Conservation (phyloP, 2,888 invertebrate genomes). For the Dicyrtoma fusca region DNA sequence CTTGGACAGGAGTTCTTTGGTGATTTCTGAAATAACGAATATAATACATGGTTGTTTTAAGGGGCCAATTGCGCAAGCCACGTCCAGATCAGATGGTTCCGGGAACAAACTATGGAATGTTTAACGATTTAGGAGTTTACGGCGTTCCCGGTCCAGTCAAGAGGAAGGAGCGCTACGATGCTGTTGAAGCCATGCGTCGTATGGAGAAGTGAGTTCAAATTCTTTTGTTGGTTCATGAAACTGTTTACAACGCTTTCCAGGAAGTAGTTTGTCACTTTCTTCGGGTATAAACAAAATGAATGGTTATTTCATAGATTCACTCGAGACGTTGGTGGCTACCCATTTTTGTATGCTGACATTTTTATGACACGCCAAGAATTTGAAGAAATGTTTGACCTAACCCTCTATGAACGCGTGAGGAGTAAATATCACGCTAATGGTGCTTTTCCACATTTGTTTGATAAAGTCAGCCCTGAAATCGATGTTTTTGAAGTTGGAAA, state of each 20-base stretch:
- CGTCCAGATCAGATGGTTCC: constrained; percentile 66
- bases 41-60: constrained; percentile 45
- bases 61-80: constrained; percentile 67
- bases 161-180: constrained; percentile 67
- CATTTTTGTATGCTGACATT: constrained; percentile 72
- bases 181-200: constrained; percentile 68
- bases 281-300: neutral
- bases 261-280: too few species aligned
- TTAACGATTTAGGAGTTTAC: constrained; percentile 72
- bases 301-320: constrained; percentile 63
- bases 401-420: constrained; percentile 67
- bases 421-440: constrained; percentile 66
- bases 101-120: constrained; percentile 71
- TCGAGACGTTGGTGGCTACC: constrained; percentile 69
- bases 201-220: constrained; percentile 66
- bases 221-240: too few species aligned
- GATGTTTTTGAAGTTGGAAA: constrained; percentile 67
- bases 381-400: constrained; percentile 71
- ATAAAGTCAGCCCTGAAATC: constrained; percentile 71
- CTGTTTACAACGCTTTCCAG: too few species aligned
- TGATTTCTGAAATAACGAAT: neutral
- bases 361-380: constrained; percentile 71
- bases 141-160: constrained; percentile 71
- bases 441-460: constrained; percentile 69
- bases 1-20: too few species aligned